phyloP scores from a whole-genome alignment of 2,113 vertebrate genomes.

The Zosterops hypoxanthus region DNA sequence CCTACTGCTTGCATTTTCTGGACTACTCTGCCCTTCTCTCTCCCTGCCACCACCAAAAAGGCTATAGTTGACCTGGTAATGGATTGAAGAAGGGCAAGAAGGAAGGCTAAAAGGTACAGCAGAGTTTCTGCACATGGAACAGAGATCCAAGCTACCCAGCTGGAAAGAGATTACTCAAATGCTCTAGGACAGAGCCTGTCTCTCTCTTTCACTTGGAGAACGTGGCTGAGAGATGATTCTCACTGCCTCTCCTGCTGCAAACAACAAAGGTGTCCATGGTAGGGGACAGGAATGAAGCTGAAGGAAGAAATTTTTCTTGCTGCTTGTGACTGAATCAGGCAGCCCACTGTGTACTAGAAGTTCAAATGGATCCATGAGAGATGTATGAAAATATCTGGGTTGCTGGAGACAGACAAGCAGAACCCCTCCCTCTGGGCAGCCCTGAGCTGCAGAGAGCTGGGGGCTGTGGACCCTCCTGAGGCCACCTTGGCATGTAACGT shows the following conservation, averaged over 20 bases:
- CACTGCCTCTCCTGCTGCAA: neutral
- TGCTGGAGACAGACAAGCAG: neutral
- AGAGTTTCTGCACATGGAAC: neutral
- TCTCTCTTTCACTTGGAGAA: neutral
- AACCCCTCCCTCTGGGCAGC: neutral
- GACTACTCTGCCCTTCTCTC: neutral
- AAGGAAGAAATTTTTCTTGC: neutral
- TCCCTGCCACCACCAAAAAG: neutral
- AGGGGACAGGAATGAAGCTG: neutral
- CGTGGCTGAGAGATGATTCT: neutral
- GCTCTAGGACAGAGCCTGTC: neutral
- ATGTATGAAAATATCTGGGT: neutral
- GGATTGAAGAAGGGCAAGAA: neutral
- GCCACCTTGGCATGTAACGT: fast-evolving
- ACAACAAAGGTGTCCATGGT: neutral
- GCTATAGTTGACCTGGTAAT: neutral
- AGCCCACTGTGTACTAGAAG: neutral
- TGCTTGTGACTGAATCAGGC: neutral
- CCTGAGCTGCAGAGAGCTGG: neutral
- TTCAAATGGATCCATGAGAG: neutral
- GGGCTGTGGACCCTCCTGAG: neutral
- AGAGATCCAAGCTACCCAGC: neutral
- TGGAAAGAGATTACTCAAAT: neutral
- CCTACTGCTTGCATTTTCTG: neutral
- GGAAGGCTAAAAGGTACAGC: neutral